Evolutionary conservation across 2,888 invertebrate species (phyloP), one percentile per base, ranked within the genome.

Genomic region (Drosophila acutilabella): DNA sequence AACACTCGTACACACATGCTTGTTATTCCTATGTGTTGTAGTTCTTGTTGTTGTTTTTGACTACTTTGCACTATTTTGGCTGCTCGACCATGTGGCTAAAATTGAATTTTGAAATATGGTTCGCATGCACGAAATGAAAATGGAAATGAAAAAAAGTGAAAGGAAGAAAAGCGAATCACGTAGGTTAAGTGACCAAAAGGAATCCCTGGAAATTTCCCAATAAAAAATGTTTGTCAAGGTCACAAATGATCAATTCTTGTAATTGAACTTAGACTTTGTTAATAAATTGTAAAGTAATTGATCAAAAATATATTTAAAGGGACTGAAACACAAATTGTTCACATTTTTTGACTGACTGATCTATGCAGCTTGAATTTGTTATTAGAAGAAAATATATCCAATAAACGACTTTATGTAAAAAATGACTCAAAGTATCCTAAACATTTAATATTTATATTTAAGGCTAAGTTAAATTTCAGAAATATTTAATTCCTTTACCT

Each of bases 91-190:
- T 71, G 74, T 71, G 67, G 64, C 72, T 48, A 58, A 83, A 81
- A 81, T 64, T 77, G 50, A 77, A 84, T 82, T 87, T 77, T 83
- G 82, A 83, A 81, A 70, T 77, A 83, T 84, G 68, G 70, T 65
- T 66, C 30, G 71, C 59, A 74, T 56, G 69, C 88, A 83, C 85
- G 88, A 57, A 71, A 78, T 56, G 67, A 41, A 60, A 7, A 36
- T 44, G 16, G 38, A 62, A 40, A 33, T n/a, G 8, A 20, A 30
- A 16, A 20, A 50, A 33, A 42, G 10, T 10, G 20, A 33, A 50
- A 11, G 10, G 7, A 36, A 7, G 36, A 44, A 47, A 36, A 38
- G 50, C n/a, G 58, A 51, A 41, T 20, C 66, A 59, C 64, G 61
- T 71, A 78, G 79, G 88, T 78, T 66, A 62, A 51, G 52, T 54